Base-by-base conservation (phyloP, 2,888 invertebrate species). In the Pyralis farinalis region DNA sequence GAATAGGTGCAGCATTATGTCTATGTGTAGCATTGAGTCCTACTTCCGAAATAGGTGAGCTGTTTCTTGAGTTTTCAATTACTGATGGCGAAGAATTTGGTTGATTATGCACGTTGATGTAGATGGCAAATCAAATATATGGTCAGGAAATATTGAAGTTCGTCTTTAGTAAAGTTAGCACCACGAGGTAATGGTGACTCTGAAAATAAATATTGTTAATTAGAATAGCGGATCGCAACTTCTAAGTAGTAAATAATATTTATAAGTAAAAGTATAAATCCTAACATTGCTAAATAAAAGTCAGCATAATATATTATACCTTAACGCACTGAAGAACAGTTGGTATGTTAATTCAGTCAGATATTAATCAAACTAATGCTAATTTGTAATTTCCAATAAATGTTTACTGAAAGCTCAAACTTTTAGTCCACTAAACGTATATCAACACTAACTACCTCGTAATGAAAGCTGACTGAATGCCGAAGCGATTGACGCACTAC, bases 131-230 rank as follows among this genome's bases (percentile, higher is more conserved):
- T 35, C 35, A 7, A 35, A 35, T 34, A 40, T 40, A 29, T 40
- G 34, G 34, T 40, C 28, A 28, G 40, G 34, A 29, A 40, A 40
- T 12, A 40, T 41, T 30, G 35, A 41, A 33, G 20, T 9, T 33
- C 33, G 12, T 33, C 33, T 33, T 33, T 8, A 9, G 20, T 33
- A n/a, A 33, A 33, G 16, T 33, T 33, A 16, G 33, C 12, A 33
- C 33, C 20, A 20, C 16, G 11, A 3, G 33, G 16, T n/a, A 20
- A 20, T 16, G 33, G 33, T 8, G 33, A 33, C 12, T 33, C 33
- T 33, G 33, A 9, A 30, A 10, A 11, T 5, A 30, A 30, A 30
- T 10, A 12, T n/a, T n/a, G n/a, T n/a, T n/a, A n/a, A n/a, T n/a
- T n/a, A n/a, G n/a, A n/a, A n/a, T n/a, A n/a, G n/a, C n/a, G n/a